Percentiles rank a stretch among this genome's conserved stretches.
phyloP scores from a whole-genome alignment of 2,113 vertebrate genomes.

The Campylomormyrus numenius region DNA sequence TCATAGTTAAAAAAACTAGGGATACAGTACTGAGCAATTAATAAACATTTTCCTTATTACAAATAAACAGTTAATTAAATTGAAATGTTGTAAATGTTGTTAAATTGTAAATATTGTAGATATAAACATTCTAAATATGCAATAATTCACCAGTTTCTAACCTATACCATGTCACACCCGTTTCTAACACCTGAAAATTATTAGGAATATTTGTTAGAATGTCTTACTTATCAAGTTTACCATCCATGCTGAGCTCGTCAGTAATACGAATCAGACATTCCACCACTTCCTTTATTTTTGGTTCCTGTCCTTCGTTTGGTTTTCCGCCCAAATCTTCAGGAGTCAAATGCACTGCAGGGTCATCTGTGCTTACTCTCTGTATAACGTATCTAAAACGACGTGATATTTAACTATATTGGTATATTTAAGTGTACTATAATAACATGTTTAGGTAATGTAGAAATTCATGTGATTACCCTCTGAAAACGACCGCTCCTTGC shows the following conservation, averaged over 20 bases:
- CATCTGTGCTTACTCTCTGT: constrained; percentile 39
- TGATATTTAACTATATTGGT: not conserved
- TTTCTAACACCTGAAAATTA: not conserved
- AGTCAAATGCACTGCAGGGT: constrained; percentile 40
- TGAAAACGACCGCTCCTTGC: constrained; percentile 52
- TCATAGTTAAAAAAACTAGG: not conserved
- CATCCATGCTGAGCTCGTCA: constrained; percentile 48
- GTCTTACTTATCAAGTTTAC: not conserved
- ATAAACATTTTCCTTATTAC: not conserved
- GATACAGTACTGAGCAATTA: not conserved
- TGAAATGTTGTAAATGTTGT: not conserved
- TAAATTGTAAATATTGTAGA: not conserved
- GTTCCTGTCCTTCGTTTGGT: constrained; percentile 49
- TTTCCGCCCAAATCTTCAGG: constrained; percentile 57
- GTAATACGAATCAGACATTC: constrained; percentile 55
- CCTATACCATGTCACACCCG: too few species aligned
- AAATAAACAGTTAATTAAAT: not conserved
- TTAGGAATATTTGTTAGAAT: not conserved
- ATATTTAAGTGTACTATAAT: constrained; percentile 12
- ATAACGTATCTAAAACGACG: constrained; percentile 53
- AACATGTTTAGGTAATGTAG: not conserved
- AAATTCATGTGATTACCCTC: constrained; percentile 43
- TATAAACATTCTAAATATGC: not conserved
- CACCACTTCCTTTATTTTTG: constrained; percentile 58
- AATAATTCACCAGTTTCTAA: not conserved